Evolutionary conservation across 2,888 invertebrate genomes (phyloP).

Genomic region (Ecliptopera silaceata): DNA sequence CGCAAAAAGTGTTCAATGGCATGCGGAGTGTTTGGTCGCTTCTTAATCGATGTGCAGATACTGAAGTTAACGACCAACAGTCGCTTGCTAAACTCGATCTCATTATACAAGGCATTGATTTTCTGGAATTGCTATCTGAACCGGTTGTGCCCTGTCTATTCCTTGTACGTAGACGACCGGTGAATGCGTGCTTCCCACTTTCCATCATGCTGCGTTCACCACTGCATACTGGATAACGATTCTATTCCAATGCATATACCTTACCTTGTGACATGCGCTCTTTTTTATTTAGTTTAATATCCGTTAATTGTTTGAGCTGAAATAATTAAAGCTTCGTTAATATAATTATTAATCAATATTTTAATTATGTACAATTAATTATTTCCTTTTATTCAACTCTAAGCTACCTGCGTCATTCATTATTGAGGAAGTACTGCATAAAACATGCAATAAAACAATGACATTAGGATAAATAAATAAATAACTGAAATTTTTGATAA

Average conservation of each 20-base stretch:
- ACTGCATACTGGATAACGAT: slow-evolving; percentile 25
- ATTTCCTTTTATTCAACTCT: slow-evolving; percentile 5
- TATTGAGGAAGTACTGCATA: slow-evolving; percentile 11
- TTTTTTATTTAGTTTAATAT: too few species aligned
- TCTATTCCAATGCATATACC: slow-evolving; percentile 22
- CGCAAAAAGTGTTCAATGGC: slow-evolving; percentile 76
- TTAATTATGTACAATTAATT: background rate
- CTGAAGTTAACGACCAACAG: slow-evolving; percentile 54
- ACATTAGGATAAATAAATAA: slow-evolving; percentile 12
- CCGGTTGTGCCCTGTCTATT: slow-evolving; percentile 59
- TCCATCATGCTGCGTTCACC: slow-evolving; percentile 44
- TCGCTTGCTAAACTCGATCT: slow-evolving; percentile 56
- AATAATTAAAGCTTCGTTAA: too few species aligned
- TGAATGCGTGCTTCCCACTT: slow-evolving; percentile 53
- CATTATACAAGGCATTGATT: slow-evolving; percentile 66
- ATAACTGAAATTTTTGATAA: slow-evolving; percentile 4
- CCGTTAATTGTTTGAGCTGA: too few species aligned
- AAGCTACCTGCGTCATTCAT: slow-evolving; percentile 5
- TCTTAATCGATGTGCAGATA: slow-evolving; percentile 65
- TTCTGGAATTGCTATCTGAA: slow-evolving; percentile 62
- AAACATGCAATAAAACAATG: slow-evolving; percentile 16
- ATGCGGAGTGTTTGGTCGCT: slow-evolving; percentile 65
- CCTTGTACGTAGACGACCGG: slow-evolving; percentile 55
- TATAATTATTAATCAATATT: background rate
- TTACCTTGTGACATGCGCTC: background rate